These are phyloP conservation scores for Elephantulus edwardii DNA, from an alignment of 2,113 vertebrate species.

Conservation along the genomic window DNA sequence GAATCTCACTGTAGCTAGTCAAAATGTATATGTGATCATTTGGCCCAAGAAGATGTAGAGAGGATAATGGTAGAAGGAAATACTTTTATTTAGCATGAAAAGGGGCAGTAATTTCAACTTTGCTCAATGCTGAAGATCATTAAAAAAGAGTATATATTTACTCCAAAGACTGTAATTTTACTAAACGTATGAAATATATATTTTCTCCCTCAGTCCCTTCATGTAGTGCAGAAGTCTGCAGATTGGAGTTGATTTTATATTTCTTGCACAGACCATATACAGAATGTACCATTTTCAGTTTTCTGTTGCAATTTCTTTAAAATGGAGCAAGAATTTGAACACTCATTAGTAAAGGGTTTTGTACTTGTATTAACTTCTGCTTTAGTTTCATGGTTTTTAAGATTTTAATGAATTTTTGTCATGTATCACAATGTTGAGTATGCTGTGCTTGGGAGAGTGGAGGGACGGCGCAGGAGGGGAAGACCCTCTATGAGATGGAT, in stretches of 20 bases:
- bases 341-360: neutral
- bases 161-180: neutral
- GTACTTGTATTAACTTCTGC: neutral
- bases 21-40: neutral
- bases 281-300: neutral
- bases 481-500: too few species aligned
- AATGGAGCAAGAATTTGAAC: neutral
- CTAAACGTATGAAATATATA: neutral
- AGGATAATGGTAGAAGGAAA: neutral
- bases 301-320: neutral
- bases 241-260: neutral
- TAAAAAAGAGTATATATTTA: neutral
- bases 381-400: neutral
- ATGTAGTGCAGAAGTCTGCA: neutral
- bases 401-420: conserved; percentile 15
- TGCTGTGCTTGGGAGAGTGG: too few species aligned
- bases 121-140: neutral
- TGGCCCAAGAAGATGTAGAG: neutral
- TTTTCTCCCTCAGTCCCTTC: neutral
- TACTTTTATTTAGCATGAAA: neutral
- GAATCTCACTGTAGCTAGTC: neutral
- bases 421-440: neutral
- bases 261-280: neutral
- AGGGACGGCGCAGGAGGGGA: too few species aligned
- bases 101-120: neutral